Evolutionary conservation across 2,888 invertebrate genomes (phyloP).

Genomic region (Leistus spinibarbis): DNA sequence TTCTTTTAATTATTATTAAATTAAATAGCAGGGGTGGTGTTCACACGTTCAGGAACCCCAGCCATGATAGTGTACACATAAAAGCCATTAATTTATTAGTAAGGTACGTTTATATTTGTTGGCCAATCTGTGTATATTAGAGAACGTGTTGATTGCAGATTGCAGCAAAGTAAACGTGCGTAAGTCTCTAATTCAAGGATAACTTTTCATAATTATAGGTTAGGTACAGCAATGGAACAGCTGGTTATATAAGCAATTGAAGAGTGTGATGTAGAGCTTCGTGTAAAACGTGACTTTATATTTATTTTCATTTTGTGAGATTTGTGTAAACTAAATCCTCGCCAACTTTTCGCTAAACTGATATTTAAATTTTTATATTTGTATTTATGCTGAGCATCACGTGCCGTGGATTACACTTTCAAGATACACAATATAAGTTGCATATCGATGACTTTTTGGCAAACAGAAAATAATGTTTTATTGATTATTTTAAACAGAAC

Average conservation of each 20-base stretch:
- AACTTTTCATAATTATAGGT: neutral
- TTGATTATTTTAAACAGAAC: too few relatives aligned
- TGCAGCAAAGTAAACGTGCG: neutral
- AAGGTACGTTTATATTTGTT: neutral
- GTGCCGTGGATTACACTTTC: neutral
- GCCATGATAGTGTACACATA: neutral
- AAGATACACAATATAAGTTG: neutral
- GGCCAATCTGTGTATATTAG: neutral
- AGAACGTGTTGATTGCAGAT: neutral
- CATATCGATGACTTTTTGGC: too few relatives aligned
- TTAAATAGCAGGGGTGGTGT: neutral
- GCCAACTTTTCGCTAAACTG: neutral
- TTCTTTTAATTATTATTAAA: neutral
- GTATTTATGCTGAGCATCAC: too few relatives aligned
- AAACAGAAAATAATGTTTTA: too few relatives aligned
- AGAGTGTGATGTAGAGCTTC: neutral
- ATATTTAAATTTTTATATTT: neutral
- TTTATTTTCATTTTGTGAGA: neutral
- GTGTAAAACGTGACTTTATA: neutral
- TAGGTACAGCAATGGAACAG: neutral
- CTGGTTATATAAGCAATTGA: neutral
- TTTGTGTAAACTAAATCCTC: neutral
- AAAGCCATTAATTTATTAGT: neutral
- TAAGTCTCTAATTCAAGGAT: slow-evolving; percentile 5
- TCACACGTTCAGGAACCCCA: neutral